Percentiles rank a stretch among this genome's conserved stretches.
These are phyloP conservation scores for Zaprionus obscuricornis DNA, from an alignment of 2,888 invertebrate species.

Conservation along the genomic window DNA sequence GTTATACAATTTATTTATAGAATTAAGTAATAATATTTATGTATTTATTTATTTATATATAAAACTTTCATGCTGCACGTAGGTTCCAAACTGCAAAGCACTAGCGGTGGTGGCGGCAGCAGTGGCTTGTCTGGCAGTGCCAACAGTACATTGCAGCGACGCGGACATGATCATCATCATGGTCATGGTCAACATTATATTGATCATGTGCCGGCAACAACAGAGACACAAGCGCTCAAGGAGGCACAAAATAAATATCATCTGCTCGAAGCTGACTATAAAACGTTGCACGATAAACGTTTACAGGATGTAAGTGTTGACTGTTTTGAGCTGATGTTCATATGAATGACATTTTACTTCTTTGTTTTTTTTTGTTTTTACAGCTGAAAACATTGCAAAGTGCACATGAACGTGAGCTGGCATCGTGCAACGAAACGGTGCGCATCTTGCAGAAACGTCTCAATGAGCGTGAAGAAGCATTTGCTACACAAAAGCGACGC, in stretches of 20 bases:
- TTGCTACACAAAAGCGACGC: slow-evolving; percentile 82
- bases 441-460: slow-evolving; percentile 82
- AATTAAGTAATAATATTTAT: no score
- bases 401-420: slow-evolving; percentile 89
- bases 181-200: slow-evolving; percentile 42
- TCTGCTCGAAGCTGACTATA: slow-evolving; percentile 90
- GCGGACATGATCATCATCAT: slow-evolving; percentile 66
- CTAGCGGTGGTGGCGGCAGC: neutral
- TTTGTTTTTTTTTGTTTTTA: no score
- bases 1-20: no score
- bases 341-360: neutral
- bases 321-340: no score
- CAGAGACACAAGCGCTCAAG: slow-evolving; percentile 81
- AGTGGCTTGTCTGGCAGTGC: slow-evolving; percentile 17
- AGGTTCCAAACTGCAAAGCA: slow-evolving; percentile 16
- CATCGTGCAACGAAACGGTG: slow-evolving; percentile 83
- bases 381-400: slow-evolving; percentile 90
- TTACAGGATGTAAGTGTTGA: slow-evolving; percentile 90
- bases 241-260: slow-evolving; percentile 87
- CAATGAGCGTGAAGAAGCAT: slow-evolving; percentile 82
- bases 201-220: slow-evolving; percentile 80
- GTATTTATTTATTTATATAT: no score
- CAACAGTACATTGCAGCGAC: slow-evolving; percentile 33
- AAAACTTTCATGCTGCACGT: no score
- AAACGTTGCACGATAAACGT: slow-evolving; percentile 89